Percentiles rank a stretch among this genome's conserved stretches.
phyloP scores from a whole-genome alignment of 2,113 vertebrate species.

The Mustela nigripes region DNA sequence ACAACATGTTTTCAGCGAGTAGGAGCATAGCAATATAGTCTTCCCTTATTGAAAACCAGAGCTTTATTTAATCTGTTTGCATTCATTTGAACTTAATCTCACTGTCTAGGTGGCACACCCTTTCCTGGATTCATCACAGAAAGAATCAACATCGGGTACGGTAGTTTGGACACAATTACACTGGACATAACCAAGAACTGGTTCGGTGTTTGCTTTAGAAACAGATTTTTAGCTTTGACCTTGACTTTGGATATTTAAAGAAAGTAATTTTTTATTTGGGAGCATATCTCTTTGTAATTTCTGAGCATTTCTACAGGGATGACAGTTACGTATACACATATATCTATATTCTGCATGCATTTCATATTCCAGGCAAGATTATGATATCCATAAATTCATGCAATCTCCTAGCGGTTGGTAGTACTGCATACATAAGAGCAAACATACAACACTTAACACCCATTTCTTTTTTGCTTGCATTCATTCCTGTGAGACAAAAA shows the following conservation, averaged over 20 bases:
- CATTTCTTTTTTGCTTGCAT: conserved; percentile 71
- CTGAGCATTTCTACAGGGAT: conserved; percentile 75
- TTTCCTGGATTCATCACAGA: conserved; percentile 51
- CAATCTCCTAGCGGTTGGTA: conserved; percentile 79
- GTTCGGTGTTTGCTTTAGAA: conserved; percentile 34
- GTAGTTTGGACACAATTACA: conserved; percentile 54
- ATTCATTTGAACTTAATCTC: conserved; percentile 49
- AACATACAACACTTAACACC: conserved; percentile 58
- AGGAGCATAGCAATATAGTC: conserved; percentile 31
- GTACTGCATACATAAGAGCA: conserved; percentile 70
- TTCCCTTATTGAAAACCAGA: conserved; percentile 59
- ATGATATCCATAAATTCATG: conserved; percentile 81
- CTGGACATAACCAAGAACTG: conserved; percentile 54
- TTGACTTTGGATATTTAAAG: conserved; percentile 61
- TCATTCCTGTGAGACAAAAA: conserved; percentile 72
- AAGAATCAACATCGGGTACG: conserved; percentile 51
- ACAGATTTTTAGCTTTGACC: conserved; percentile 49
- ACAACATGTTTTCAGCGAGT: conserved; percentile 26
- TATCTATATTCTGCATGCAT: conserved; percentile 82
- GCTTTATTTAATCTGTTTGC: conserved; percentile 61
- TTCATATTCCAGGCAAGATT: conserved; percentile 81
- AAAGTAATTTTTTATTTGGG: conserved; percentile 62
- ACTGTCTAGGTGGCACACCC: conserved; percentile 54
- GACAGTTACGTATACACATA: conserved; percentile 72
- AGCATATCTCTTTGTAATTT: conserved; percentile 78